phyloP scores from a whole-genome alignment of 2,797 vertebrate species.

The Bradypus variegatus region DNA sequence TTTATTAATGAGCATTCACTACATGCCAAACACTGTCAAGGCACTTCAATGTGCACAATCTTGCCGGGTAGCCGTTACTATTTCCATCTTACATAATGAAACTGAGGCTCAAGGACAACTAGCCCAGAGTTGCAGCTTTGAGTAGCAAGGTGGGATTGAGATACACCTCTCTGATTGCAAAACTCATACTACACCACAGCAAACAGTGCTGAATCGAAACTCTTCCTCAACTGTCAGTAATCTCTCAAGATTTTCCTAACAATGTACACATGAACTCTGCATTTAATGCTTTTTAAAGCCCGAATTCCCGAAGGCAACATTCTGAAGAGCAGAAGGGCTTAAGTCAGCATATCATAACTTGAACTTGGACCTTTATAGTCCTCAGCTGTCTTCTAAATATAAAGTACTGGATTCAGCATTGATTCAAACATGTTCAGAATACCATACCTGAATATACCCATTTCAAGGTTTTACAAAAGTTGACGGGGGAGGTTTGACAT shows the following conservation, averaged over 20 bases:
- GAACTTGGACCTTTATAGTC: background rate
- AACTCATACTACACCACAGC: background rate
- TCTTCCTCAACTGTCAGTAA: background rate
- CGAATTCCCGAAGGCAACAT: too few relatives aligned
- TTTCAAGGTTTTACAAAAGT: background rate
- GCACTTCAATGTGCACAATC: background rate
- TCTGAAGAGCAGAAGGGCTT: background rate
- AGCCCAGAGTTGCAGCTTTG: background rate
- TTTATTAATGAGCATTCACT: background rate
- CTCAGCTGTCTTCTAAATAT: background rate
- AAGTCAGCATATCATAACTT: background rate
- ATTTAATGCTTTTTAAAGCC: background rate
- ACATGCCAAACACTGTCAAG: background rate
- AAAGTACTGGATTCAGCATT: background rate
- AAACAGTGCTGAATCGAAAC: background rate
- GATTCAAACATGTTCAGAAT: background rate
- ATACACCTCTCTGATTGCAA: background rate
- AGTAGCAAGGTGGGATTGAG: background rate
- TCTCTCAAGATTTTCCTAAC: background rate
- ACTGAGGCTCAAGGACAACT: background rate
- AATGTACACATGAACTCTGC: fast-evolving
- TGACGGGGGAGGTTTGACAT: background rate
- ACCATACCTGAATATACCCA: background rate
- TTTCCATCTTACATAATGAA: background rate
- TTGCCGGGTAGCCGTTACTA: background rate